These are phyloP conservation scores for Chaetorhynchus papuensis DNA, from an alignment of 2,113 vertebrate genomes.

Conservation along the genomic window DNA sequence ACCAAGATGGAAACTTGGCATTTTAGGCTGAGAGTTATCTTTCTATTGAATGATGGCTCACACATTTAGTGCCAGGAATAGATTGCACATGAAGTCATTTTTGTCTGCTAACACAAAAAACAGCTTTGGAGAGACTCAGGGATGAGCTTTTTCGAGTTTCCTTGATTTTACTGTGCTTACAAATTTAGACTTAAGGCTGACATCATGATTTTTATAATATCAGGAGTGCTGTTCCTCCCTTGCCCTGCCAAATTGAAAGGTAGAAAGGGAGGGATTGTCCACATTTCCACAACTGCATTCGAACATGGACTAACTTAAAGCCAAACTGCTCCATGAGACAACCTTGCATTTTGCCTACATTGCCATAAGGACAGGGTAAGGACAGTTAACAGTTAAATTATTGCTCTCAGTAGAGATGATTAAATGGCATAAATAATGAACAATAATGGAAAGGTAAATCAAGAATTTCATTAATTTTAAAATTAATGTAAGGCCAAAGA, in stretches of 20 bases:
- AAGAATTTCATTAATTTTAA: background rate
- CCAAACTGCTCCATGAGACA: background rate
- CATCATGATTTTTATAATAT: background rate
- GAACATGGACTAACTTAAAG: background rate
- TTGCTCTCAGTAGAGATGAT: background rate
- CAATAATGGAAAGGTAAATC: background rate
- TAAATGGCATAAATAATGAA: background rate
- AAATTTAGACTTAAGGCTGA: background rate
- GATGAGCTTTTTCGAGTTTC: background rate
- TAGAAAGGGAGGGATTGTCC: background rate
- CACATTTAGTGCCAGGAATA: background rate
- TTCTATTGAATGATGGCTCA: background rate
- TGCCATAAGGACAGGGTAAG: background rate
- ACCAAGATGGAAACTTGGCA: background rate
- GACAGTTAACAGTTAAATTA: background rate
- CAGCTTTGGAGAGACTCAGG: background rate
- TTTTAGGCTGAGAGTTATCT: background rate
- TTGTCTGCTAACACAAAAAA: background rate
- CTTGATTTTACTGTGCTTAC: background rate
- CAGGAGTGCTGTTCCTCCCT: background rate
- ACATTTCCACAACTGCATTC: background rate
- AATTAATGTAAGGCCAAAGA: background rate
- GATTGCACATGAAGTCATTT: background rate
- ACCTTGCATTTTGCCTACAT: background rate
- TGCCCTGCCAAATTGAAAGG: background rate